Evolutionary conservation across 2,797 vertebrate genomes (phyloP).

Genomic region (Sciurus vulgaris): DNA sequence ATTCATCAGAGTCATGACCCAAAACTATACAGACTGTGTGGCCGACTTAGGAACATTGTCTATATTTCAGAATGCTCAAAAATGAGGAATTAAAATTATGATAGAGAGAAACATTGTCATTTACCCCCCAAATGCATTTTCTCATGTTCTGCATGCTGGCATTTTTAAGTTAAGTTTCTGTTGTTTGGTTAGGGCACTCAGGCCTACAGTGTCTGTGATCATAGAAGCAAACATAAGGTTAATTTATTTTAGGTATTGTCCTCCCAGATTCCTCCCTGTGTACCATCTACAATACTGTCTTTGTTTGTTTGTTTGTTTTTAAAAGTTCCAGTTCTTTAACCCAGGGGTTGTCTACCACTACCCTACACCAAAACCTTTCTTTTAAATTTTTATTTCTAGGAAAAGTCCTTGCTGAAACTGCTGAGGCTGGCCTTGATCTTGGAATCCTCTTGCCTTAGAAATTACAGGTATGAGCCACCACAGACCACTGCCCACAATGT

Average conservation of each 20-base stretch:
- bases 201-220: not conserved
- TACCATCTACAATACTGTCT: too few relatives aligned
- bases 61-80: not conserved
- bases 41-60: not conserved
- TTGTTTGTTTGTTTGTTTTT: too few relatives aligned
- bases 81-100: not conserved
- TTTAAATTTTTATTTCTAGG: too few relatives aligned
- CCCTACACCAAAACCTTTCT: too few relatives aligned
- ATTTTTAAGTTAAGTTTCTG: not conserved
- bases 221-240: not conserved
- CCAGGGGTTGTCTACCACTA: too few relatives aligned
- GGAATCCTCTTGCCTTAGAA: too few relatives aligned
- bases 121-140: not conserved
- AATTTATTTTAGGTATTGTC: not conserved
- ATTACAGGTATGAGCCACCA: too few relatives aligned
- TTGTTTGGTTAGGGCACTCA: not conserved
- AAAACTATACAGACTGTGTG: not conserved
- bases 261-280: not conserved
- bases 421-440: too few relatives aligned
- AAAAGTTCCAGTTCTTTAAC: too few relatives aligned
- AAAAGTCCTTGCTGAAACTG: too few relatives aligned
- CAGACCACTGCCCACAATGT: not conserved
- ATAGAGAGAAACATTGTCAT: not conserved
- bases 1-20: not conserved
- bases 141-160: not conserved